phyloP scores from a whole-genome alignment of 2,888 invertebrate genomes.

The Syritta pipiens region DNA sequence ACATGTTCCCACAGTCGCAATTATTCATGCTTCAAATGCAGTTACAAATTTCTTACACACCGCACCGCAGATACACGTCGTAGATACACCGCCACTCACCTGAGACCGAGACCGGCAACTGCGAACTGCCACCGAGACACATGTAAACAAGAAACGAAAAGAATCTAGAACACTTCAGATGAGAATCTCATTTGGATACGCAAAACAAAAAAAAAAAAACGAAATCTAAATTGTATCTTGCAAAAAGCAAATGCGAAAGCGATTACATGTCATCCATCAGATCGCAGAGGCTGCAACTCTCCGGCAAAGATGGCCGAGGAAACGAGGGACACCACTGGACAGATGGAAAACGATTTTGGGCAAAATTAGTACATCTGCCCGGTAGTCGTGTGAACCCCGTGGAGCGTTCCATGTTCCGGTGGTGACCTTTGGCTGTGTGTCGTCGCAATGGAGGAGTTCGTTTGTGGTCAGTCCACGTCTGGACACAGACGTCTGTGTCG shows the following conservation, averaged over 20 bases:
- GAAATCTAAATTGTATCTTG: conserved; percentile 22
- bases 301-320: conserved; percentile 19
- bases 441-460: conserved; percentile 2
- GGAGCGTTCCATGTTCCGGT: conserved; percentile 35
- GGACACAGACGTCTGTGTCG: conserved; percentile 10
- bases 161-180: conserved; percentile 60
- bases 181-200: conserved; percentile 50
- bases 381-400: conserved; percentile 55
- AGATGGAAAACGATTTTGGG: conserved; percentile 24
- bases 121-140: too few relatives aligned
- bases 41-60: conserved; percentile 62
- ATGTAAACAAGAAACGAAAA: too few relatives aligned
- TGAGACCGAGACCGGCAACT: too few relatives aligned
- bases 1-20: conserved; percentile 66
- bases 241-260: conserved; percentile 37
- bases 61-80: neutral
- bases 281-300: conserved; percentile 25
- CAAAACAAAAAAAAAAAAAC: neutral
- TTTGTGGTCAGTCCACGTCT: too few relatives aligned
- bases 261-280: conserved; percentile 64
- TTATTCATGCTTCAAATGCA: conserved; percentile 67
- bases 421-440: conserved; percentile 49
- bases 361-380: conserved; percentile 56
- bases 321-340: neutral
- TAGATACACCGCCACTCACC: neutral